phyloP scores from a whole-genome alignment of 2,888 invertebrate species.

The Ochlodes sylvanus region DNA sequence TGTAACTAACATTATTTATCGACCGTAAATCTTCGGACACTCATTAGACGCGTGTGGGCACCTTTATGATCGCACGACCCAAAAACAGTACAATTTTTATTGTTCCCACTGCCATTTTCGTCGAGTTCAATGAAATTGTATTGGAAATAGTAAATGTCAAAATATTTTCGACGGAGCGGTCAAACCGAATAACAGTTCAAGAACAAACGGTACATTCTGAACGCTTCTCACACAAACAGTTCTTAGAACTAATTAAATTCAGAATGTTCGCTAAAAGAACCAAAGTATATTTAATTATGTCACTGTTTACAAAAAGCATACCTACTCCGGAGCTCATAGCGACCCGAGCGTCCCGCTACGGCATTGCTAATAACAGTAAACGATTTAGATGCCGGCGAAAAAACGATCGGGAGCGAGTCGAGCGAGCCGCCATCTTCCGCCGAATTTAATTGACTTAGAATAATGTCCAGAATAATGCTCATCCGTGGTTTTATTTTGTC shows the following conservation, averaged over 20 bases:
- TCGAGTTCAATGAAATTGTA: slow-evolving; percentile 55
- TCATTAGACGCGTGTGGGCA: slow-evolving; percentile 80
- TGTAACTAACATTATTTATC: slow-evolving; percentile 75
- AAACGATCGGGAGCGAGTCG: slow-evolving; percentile 53
- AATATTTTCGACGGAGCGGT: slow-evolving; percentile 37
- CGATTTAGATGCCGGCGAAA: slow-evolving; percentile 59
- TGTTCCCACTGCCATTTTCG: slow-evolving; percentile 52
- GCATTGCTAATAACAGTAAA: slow-evolving; percentile 64
- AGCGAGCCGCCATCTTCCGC: slow-evolving; percentile 58
- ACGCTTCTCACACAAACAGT: neutral
- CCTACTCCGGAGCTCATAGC: slow-evolving; percentile 36
- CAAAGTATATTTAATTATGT: slow-evolving; percentile 23
- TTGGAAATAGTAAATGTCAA: slow-evolving; percentile 42
- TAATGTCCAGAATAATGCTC: slow-evolving; percentile 53
- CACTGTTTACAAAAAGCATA: slow-evolving; percentile 34
- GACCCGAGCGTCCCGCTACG: slow-evolving; percentile 42
- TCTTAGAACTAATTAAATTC: slow-evolving; percentile 25
- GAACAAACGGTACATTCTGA: slow-evolving; percentile 22
- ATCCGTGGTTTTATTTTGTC: slow-evolving; percentile 56
- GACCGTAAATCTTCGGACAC: slow-evolving; percentile 69
- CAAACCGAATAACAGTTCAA: slow-evolving; percentile 17
- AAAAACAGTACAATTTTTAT: slow-evolving; percentile 58
- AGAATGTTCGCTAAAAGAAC: slow-evolving; percentile 20
- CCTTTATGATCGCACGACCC: slow-evolving; percentile 63
- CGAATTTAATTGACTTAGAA: slow-evolving; percentile 78